These are phyloP conservation scores for Chamaea fasciata DNA, from an alignment of 2,113 vertebrate species.

Conservation along the genomic window DNA sequence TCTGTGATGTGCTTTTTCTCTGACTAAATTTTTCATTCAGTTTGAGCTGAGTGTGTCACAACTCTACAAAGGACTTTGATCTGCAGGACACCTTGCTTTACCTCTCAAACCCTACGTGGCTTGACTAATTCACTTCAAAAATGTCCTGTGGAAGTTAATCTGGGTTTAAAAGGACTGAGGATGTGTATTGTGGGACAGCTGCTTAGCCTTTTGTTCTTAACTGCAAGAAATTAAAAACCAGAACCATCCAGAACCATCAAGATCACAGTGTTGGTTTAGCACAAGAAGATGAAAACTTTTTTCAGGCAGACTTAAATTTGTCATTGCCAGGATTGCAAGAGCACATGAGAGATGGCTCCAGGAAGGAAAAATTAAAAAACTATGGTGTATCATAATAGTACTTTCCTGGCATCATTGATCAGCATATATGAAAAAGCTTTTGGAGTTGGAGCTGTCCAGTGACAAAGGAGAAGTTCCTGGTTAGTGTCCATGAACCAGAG, in stretches of 20 bases:
- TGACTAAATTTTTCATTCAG: background rate
- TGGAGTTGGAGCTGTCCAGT: background rate
- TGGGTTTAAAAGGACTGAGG: background rate
- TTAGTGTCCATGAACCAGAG: background rate
- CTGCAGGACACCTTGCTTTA: background rate
- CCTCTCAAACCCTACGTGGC: background rate
- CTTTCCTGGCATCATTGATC: background rate
- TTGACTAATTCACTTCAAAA: background rate
- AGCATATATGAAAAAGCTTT: background rate
- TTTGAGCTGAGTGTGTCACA: background rate
- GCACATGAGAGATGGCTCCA: background rate
- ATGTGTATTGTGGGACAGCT: background rate
- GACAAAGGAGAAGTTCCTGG: background rate
- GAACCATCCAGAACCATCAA: background rate
- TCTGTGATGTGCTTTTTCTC: background rate
- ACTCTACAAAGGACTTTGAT: background rate
- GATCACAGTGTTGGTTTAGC: background rate
- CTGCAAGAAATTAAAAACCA: background rate
- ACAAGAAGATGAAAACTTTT: background rate
- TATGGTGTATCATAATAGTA: background rate
- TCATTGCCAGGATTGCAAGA: background rate
- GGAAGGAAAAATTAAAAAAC: background rate
- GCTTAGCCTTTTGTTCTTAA: background rate
- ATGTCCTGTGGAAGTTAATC: background rate
- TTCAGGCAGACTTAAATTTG: background rate